A percentile compares a stretch with the other conserved stretches of the same genome.
Evolutionary conservation across 2,797 vertebrate species (phyloP).

Genomic region (Podarcis siculus): DNA sequence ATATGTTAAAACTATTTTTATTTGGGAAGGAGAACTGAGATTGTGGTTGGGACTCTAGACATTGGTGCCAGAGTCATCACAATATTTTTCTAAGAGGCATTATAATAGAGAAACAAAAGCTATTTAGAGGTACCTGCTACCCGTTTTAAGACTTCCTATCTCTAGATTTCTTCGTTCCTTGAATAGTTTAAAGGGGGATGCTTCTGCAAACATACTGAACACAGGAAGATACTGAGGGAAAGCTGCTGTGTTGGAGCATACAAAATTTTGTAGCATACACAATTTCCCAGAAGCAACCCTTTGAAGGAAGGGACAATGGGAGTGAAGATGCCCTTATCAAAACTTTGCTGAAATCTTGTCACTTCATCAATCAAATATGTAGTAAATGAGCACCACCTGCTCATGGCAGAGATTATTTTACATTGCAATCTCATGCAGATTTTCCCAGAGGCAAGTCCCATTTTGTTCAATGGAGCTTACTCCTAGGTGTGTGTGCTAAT

Average conservation of each 20-base stretch:
- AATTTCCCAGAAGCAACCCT: background rate
- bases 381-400: background rate
- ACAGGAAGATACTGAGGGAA: background rate
- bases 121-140: background rate
- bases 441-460: background rate
- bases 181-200: background rate
- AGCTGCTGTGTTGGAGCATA: background rate
- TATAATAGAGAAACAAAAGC: background rate
- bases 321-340: background rate
- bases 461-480: background rate
- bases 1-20: conserved; percentile 22
- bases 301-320: background rate
- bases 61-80: conserved; percentile 22
- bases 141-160: conserved; percentile 23
- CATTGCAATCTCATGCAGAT: background rate
- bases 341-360: background rate
- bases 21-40: conserved; percentile 43
- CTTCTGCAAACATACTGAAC: background rate
- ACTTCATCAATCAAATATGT: background rate
- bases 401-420: background rate
- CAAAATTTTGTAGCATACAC: background rate
- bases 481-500: background rate
- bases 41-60: conserved; percentile 10
- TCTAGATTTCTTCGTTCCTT: conserved; percentile 22
- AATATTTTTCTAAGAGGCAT: no score